Evolutionary conservation across 2,888 invertebrate genomes (phyloP), one percentile per base, ranked within the genome.

Genomic region (Latheticus oryzae): DNA sequence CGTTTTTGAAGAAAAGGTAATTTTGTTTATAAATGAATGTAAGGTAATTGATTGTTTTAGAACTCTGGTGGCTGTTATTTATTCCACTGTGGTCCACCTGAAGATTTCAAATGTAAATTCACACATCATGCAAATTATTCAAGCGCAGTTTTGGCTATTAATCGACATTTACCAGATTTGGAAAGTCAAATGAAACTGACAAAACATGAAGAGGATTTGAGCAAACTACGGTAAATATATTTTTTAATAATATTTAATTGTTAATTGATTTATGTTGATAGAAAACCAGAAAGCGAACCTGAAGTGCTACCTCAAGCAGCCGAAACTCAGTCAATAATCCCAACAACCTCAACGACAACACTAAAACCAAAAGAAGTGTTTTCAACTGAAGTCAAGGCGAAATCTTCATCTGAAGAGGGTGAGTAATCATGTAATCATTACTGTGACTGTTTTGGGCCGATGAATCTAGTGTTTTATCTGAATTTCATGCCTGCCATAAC

Each of bases 31-130:
- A 15, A 8, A 24, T 26, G 7, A 8, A 16, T 24, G 8, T 24
- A 7, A 24, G 8, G 2, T 4, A 24, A 8, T 12, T 28, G 9
- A 11, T 17, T 17, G n/a, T 37, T 60, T 79, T 81, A 91, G 90
- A 89, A 86, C 66, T 86, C 90, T 2, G 93, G 93, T 58, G 92
- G 93, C 75, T 95, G 95, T 78, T 95, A 95, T 77, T 81, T 95
- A 64, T 95, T 95, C 79, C 89, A 91, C 77, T 95, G 95, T 77
- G 95, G 95, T 1, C 88, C 92, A 2, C 88, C 92, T 0, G 91
- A 92, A 75, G 91, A 94, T 78, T 94, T 95, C 79, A 90, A 92
- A 72, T 95, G 95, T 81, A 93, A 93, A 82, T 95, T 95, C 76
- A 93, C 94, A 1, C 85, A 87, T 58, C 95, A 95, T 78, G 85